Base-by-base conservation (phyloP, 1,140 invertebrate species). In the Sinella curviseta region DNA sequence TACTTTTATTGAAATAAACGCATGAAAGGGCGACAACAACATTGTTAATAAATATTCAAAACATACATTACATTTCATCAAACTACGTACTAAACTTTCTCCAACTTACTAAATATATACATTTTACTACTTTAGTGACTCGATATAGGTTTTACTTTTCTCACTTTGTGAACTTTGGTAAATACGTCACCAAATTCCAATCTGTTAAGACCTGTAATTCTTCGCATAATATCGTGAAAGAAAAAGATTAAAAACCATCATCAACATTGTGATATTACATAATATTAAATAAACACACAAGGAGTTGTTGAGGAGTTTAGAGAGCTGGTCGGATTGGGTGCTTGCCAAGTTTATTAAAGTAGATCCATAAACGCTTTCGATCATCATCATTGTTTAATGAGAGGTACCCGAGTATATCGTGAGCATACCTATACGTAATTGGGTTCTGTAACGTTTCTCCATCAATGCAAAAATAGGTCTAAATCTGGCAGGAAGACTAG, bases 321-420 rank as follows among this genome's bases (percentile, higher is more conserved):
- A n/a, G n/a, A 70, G 12, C 65, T 70, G 12, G 65, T 70, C 65
- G 65, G 65, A 2, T 70, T 70, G 65, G 65, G 30, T 70, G 65
- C 2, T 31, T 33, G 65, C 65, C 65, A 70, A 70, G 31, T 31
- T 70, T 33, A 70, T 33, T 33, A 33, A 70, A 70, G 65, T 70
- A 33, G 65, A 33, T 70, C 65, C 65, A 70, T 70, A 33, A 70
- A 70, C 65, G 65, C 65, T 24, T 70, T 70, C 31, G 65, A 70
- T 70, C 65, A 70, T 60, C 55, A 60, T 31, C 65, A 70, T 70
- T 70, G 65, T 70, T n/a, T 70, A 70, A 70, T 70, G 65, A 70
- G 31, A 16, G 12, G 65, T 31, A 70, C 65, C 65, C 31, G 65
- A 70, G 31, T n/a, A 33, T n/a, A n/a, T n/a, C n/a, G 65, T 14